phyloP scores from a whole-genome alignment of 1,140 invertebrate genomes.

The Himalopsyche phryganea region DNA sequence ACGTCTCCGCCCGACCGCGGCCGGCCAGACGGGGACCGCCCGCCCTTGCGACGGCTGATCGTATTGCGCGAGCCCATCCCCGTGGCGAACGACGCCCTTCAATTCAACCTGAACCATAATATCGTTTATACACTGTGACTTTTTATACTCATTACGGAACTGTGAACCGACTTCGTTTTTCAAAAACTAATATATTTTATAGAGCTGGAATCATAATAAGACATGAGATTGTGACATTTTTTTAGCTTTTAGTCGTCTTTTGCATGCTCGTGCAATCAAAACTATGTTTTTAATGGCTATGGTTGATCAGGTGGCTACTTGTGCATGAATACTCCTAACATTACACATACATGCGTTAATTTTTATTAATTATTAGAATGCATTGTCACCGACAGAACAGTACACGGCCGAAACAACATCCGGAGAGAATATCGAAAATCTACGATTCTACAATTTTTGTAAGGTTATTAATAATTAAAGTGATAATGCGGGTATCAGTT shows the following conservation, averaged over 20 bases:
- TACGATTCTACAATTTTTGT: too few species aligned
- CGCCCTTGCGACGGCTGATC: slow-evolving; percentile 54
- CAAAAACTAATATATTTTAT: slow-evolving; percentile 7
- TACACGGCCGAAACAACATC: too few species aligned
- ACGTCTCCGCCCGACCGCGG: too few species aligned
- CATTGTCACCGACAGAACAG: too few species aligned
- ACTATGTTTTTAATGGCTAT: slow-evolving; percentile 1
- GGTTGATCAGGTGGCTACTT: slow-evolving; percentile 1
- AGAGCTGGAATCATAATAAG: slow-evolving; percentile 25
- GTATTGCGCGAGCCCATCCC: slow-evolving; percentile 66
- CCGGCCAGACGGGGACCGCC: slow-evolving; percentile 40
- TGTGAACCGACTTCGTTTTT: slow-evolving; percentile 2
- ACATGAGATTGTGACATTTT: slow-evolving; percentile 13
- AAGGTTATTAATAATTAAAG: too few species aligned
- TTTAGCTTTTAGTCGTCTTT: slow-evolving; percentile 9
- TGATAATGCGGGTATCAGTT: too few species aligned
- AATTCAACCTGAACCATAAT: slow-evolving; percentile 11
- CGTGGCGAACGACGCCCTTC: slow-evolving; percentile 34
- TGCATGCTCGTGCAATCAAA: slow-evolving; percentile 16
- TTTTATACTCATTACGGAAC: background rate
- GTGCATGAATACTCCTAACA: background rate
- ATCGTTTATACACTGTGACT: background rate
- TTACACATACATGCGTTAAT: too few species aligned
- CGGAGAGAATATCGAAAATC: too few species aligned
- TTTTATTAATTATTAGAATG: too few species aligned